A percentile compares a stretch with the other conserved stretches of the same genome.
phyloP scores from a whole-genome alignment of 2,113 vertebrate genomes.

The Colistium nudipinnis region DNA sequence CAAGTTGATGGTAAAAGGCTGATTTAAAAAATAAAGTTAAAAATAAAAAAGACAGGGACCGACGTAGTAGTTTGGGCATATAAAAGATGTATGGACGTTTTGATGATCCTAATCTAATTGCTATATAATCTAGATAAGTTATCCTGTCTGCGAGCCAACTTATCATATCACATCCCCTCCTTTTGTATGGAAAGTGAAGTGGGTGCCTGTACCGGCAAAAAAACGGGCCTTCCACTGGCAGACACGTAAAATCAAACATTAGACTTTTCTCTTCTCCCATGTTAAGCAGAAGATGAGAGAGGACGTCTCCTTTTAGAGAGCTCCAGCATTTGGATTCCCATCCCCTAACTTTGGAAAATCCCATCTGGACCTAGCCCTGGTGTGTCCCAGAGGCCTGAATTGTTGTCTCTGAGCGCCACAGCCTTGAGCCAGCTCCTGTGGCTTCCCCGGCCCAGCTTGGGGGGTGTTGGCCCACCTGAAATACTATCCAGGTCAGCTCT shows the following conservation, averaged over 20 bases:
- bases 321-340: conserved; percentile 39
- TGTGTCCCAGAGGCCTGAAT: conserved; percentile 60
- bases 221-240: conserved; percentile 27
- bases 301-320: conserved; percentile 58
- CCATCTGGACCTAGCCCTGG: conserved; percentile 52
- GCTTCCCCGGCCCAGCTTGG: conserved; percentile 44
- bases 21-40: no score
- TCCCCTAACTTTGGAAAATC: conserved; percentile 73
- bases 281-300: conserved; percentile 49
- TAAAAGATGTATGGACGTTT: background rate
- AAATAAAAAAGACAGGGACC: background rate
- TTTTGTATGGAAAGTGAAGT: conserved; percentile 33
- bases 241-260: conserved; percentile 63
- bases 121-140: background rate
- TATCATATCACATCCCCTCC: conserved; percentile 19
- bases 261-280: conserved; percentile 55
- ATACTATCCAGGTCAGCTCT: conserved; percentile 77
- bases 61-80: background rate
- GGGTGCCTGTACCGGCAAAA: conserved; percentile 17
- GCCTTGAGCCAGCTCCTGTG: conserved; percentile 70
- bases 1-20: conserved; percentile 1
- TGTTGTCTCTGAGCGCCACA: conserved; percentile 69
- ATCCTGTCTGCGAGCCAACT: conserved; percentile 12
- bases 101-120: conserved; percentile 12
- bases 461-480: conserved; percentile 75